Percentiles rank a stretch among this genome's conserved stretches.
Conservation (phyloP, 1,140 invertebrate species). For the Procambarus clarkii region DNA sequence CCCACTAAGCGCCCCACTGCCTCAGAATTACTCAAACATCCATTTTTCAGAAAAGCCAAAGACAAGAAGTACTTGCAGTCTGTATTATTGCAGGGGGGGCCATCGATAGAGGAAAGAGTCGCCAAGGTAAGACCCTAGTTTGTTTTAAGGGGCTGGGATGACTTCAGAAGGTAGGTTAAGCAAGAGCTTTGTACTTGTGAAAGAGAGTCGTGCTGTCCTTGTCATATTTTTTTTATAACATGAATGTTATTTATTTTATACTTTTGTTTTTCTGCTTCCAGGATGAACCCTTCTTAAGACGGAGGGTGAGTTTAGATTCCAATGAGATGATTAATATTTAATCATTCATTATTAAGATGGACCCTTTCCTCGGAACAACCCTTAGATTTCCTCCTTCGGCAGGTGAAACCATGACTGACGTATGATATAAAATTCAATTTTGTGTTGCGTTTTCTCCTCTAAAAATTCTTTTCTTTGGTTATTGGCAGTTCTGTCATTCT, state of each 20-base stretch:
- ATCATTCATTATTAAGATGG: constrained; percentile 41
- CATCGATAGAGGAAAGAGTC: constrained; percentile 90
- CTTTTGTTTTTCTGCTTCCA: constrained; percentile 58
- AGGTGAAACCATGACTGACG: constrained; percentile 34
- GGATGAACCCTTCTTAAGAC: constrained; percentile 65
- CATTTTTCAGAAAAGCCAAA: constrained; percentile 99
- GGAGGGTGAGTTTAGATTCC: constrained; percentile 63
- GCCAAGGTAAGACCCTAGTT: constrained; percentile 83
- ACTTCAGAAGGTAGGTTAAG: no score
- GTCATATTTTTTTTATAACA: neutral
- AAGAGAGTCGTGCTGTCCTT: neutral
- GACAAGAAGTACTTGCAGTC: constrained; percentile 96
- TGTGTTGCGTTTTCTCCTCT: neutral
- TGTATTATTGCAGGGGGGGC: constrained; percentile 90
- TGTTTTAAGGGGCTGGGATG: no score
- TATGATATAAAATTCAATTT: constrained; percentile 34
- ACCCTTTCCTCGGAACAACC: constrained; percentile 32
- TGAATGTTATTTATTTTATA: constrained; percentile 22
- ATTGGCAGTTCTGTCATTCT: neutral
- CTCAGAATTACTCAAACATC: constrained; percentile 97
- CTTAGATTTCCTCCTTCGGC: constrained; percentile 25
- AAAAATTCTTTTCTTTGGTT: neutral
- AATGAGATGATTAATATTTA: constrained; percentile 18
- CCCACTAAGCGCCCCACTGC: constrained; percentile 95
- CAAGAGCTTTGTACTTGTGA: neutral